Percentiles rank a stretch among this genome's conserved stretches.
phyloP scores from a whole-genome alignment of 2,888 invertebrate genomes.

The Torymus auratus region DNA sequence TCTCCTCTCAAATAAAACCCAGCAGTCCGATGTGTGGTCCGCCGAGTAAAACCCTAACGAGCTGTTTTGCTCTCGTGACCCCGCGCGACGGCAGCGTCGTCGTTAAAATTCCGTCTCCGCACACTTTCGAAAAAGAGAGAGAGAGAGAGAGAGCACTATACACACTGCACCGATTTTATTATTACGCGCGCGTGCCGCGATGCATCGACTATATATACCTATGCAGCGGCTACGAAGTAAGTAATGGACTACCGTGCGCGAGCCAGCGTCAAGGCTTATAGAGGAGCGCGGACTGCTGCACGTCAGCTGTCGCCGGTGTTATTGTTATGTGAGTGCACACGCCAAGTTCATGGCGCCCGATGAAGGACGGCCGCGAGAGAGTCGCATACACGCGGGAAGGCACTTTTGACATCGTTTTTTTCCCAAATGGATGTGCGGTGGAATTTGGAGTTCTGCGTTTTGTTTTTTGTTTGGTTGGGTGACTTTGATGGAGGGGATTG shows the following conservation, averaged over 20 bases:
- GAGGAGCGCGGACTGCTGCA: too few species aligned
- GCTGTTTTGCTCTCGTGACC: background rate
- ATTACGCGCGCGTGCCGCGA: background rate
- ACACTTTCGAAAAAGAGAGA: background rate
- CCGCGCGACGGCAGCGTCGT: background rate
- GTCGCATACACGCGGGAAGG: too few species aligned
- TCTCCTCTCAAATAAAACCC: too few species aligned
- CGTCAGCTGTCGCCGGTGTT: conserved; percentile 36
- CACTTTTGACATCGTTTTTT: too few species aligned
- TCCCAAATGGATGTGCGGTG: too few species aligned
- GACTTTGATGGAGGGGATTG: too few species aligned
- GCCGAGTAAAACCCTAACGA: conserved; percentile 1
- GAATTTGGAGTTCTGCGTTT: too few species aligned
- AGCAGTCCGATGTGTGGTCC: too few species aligned
- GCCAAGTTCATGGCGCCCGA: conserved; percentile 48
- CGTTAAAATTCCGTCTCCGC: conserved; percentile 20
- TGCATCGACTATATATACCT: background rate
- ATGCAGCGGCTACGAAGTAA: too few species aligned
- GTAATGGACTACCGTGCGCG: too few species aligned
- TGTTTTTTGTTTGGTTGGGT: too few species aligned
- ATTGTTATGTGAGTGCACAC: conserved; percentile 34
- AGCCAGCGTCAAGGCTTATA: too few species aligned
- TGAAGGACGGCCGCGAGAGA: conserved; percentile 23
- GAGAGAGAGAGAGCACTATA: background rate
- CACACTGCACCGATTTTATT: conserved; percentile 22